Evolutionary conservation across 2,888 invertebrate species (phyloP).

Genomic region (Drosophila aldrichi): DNA sequence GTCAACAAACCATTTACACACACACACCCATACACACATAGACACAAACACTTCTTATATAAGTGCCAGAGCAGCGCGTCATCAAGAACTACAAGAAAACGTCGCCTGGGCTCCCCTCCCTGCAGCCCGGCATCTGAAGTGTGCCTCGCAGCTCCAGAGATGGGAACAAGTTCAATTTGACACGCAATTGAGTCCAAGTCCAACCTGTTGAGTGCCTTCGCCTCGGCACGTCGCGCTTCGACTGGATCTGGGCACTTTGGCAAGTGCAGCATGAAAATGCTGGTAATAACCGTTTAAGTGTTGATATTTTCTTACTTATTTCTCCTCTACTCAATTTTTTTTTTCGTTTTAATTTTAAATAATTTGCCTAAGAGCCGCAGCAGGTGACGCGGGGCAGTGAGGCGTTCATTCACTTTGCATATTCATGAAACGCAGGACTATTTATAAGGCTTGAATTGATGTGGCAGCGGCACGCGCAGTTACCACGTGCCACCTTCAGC

Average conservation of each 20-base stretch:
- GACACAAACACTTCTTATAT: constrained; percentile 17
- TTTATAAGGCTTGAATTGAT: constrained; percentile 64
- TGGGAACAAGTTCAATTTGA: constrained; percentile 68
- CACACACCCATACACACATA: constrained; percentile 22
- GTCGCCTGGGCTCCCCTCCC: not conserved
- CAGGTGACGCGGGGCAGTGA: constrained; percentile 3
- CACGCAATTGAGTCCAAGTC: constrained; percentile 65
- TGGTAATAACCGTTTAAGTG: constrained; percentile 76
- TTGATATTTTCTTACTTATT: constrained; percentile 43
- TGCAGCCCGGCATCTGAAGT: not conserved
- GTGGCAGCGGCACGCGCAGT: constrained; percentile 62
- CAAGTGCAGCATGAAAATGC: constrained; percentile 76
- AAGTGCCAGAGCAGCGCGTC: constrained; percentile 29
- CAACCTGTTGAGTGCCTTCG: constrained; percentile 65
- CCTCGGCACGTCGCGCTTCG: not conserved
- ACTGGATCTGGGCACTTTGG: constrained; percentile 22
- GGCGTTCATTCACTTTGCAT: constrained; percentile 70
- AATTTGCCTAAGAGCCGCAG: constrained; percentile 24
- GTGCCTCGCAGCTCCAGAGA: not conserved
- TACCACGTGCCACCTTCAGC: constrained; percentile 36
- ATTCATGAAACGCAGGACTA: constrained; percentile 68
- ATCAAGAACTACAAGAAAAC: constrained; percentile 38
- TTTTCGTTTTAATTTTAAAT: constrained; percentile 28
- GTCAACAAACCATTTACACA: constrained; percentile 67
- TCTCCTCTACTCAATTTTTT: not conserved